phyloP scores from a whole-genome alignment of 2,888 invertebrate species.

The Trachelus stipa region DNA sequence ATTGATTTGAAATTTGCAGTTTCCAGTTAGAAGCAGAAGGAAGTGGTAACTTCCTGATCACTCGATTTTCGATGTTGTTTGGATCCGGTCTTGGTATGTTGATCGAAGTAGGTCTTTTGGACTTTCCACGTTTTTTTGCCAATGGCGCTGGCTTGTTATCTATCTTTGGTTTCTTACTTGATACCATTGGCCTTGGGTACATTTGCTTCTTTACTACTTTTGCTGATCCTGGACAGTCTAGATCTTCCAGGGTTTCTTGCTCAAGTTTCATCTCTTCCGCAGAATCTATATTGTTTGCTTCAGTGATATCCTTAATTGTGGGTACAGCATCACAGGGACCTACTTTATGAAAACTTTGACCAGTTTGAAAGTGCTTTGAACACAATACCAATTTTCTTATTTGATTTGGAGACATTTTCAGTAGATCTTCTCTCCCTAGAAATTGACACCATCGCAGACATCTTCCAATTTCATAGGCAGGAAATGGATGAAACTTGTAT shows the following conservation, averaged over 20 bases:
- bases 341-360: conserved; percentile 58
- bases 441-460: conserved; percentile 64
- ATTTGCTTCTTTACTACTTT: conserved; percentile 36
- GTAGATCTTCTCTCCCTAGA: conserved; percentile 58
- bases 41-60: conserved; percentile 55
- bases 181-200: conserved; percentile 52
- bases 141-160: conserved; percentile 62
- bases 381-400: conserved; percentile 61
- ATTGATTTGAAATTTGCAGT: conserved; percentile 55
- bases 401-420: conserved; percentile 65
- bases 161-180: conserved; percentile 62
- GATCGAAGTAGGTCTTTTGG: conserved; percentile 57
- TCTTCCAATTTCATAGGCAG: conserved; percentile 63
- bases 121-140: conserved; percentile 62
- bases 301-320: conserved; percentile 51
- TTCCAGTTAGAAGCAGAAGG: conserved; percentile 58
- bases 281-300: conserved; percentile 20
- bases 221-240: conserved; percentile 1
- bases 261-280: conserved; percentile 9
- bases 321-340: conserved; percentile 63
- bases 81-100: conserved; percentile 58
- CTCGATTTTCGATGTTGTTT: conserved; percentile 47
- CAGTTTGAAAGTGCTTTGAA: conserved; percentile 60
- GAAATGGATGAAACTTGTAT: conserved; percentile 64
- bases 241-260: conserved; percentile 11